Evolutionary conservation across 2,888 invertebrate genomes (phyloP), one percentile per base, ranked within the genome.

Genomic region (Gymnocheta viridis): DNA sequence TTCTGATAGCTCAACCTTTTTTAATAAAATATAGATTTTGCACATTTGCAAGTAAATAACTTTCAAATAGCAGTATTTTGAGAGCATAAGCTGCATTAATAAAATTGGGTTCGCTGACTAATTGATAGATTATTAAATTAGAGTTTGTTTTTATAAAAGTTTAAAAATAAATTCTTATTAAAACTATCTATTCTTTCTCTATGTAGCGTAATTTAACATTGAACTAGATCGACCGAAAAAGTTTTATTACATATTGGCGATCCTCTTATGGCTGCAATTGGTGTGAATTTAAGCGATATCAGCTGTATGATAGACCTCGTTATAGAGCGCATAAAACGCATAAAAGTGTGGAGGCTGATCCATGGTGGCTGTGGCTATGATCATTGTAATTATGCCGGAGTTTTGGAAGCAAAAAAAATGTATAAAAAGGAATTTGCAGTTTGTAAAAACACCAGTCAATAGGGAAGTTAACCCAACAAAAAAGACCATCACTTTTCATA

Each of bases 261-360:
- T 73, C 27, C 27, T 67, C 54, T 66, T 54, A 24, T 35, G 38
- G 24, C 29, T 49, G 44, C 29, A 72, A 41, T 67, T 73, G 60
- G 81, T 73, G 80, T 76, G 62, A 72, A 72, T 73, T 77, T 67
- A 41, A 66, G 70, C 44, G 85, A 74, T 78, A 82, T 78, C 62
- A 73, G 72, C 58, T 69, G 64, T 82, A 51, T 78, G 81, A 81
- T 85, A 85, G 47, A 78, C 78, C 82, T 79, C 67, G 78, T 79
- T 82, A 76, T 62, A 66, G 60, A 74, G 74, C 82, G 67, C 72
- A 85, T 82, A 85, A 82, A 76, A 85, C 66, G 78, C 85, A 79
- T 70, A 74, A 85, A 82, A 72, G 82, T 79, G 82, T 79, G 85
- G 82, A 85, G 85, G 85, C 79, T 79, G 79, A 35, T 79, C 70